phyloP scores from a whole-genome alignment of 2,888 invertebrate genomes.

The Acrobasis consociella region DNA sequence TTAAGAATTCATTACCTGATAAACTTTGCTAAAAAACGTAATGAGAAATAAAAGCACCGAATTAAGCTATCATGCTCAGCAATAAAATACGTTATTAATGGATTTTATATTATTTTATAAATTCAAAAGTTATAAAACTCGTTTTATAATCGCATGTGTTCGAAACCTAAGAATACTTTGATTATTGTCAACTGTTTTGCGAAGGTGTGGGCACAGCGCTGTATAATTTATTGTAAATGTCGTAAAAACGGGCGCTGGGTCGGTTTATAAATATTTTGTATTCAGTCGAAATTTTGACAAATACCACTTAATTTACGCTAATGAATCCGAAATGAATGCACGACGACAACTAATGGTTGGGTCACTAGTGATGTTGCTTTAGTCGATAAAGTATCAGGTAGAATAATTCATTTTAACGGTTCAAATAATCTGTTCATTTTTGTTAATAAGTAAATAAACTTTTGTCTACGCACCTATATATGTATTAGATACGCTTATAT shows the following conservation, averaged over 20 bases:
- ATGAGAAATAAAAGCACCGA: slow-evolving; percentile 57
- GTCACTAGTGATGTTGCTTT: slow-evolving; percentile 41
- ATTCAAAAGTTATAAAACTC: neutral
- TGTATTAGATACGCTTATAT: no score
- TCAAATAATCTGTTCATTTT: no score
- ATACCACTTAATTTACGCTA: slow-evolving; percentile 81
- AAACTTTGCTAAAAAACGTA: slow-evolving; percentile 53
- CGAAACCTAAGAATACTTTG: slow-evolving; percentile 50
- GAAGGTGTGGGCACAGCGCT: slow-evolving; percentile 55
- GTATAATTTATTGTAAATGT: slow-evolving; percentile 58
- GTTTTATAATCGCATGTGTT: neutral
- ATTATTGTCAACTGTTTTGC: slow-evolving; percentile 43
- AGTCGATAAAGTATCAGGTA: slow-evolving; percentile 12
- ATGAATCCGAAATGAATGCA: slow-evolving; percentile 76
- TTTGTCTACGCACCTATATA: no score
- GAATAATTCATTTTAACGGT: neutral
- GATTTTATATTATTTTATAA: slow-evolving; percentile 61
- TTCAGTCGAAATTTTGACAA: slow-evolving; percentile 73
- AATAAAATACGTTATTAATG: slow-evolving; percentile 72
- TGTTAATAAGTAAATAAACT: no score
- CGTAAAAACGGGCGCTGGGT: slow-evolving; percentile 56
- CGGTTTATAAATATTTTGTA: slow-evolving; percentile 75
- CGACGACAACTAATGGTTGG: slow-evolving; percentile 60
- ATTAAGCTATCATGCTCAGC: slow-evolving; percentile 70
- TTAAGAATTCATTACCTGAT: slow-evolving; percentile 51